These are phyloP conservation scores for Megastigmus dorsalis DNA, from an alignment of 2,888 invertebrate genomes.

Conservation along the genomic window DNA sequence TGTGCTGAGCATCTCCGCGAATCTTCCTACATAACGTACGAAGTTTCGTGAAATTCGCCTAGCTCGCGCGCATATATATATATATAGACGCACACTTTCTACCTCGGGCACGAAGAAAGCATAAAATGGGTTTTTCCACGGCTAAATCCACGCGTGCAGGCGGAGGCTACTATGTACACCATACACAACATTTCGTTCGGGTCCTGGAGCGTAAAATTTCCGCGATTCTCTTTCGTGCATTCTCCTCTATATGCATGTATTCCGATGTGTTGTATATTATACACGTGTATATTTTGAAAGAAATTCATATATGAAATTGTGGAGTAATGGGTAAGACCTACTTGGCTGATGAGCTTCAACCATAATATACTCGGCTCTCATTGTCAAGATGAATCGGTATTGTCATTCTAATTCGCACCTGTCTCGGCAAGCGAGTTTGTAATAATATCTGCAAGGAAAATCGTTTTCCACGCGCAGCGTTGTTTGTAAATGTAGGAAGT, in stretches of 20 bases:
- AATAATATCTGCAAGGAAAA: no score
- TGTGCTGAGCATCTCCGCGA: conserved; percentile 6
- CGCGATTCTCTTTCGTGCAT: conserved; percentile 18
- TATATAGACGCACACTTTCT: conserved; percentile 52
- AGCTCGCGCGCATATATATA: neutral
- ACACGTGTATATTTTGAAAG: no score
- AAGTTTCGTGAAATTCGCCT: conserved; percentile 33
- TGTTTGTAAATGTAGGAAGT: neutral
- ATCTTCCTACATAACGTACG: neutral
- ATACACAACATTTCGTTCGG: conserved; percentile 44
- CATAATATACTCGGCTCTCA: no score
- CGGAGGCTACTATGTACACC: no score
- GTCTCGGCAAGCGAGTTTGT: no score
- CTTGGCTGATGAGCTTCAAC: no score
- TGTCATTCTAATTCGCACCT: no score
- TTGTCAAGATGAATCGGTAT: no score
- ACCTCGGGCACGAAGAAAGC: conserved; percentile 40
- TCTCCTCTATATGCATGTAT: neutral
- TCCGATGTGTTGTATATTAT: no score
- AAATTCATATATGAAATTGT: neutral
- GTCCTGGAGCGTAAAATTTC: conserved; percentile 34
- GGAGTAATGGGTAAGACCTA: neutral
- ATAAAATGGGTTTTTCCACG: conserved; percentile 40
- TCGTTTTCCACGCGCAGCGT: neutral
- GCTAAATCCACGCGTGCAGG: neutral